Percentiles rank a stretch among this genome's conserved stretches.
These are phyloP conservation scores for Epinephelus coioides DNA, from an alignment of 2,797 vertebrate species.

Conservation along the genomic window DNA sequence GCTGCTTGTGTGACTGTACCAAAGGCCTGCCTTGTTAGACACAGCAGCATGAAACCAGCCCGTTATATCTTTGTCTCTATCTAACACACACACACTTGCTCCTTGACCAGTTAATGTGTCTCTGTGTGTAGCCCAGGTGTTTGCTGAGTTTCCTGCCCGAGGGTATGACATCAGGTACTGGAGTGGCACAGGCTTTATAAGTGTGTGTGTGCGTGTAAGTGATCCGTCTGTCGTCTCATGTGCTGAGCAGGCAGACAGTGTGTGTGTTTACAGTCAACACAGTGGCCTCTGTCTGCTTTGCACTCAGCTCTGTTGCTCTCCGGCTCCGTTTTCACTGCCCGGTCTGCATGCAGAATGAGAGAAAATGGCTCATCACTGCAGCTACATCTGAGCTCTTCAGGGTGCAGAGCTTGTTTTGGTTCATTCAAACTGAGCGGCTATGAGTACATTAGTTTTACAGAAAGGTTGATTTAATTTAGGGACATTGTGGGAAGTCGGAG, in stretches of 20 bases:
- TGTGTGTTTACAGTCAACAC: conserved; percentile 88
- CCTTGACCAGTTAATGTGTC: conserved; percentile 52
- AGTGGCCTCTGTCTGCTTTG: conserved; percentile 60
- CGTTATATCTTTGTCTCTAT: conserved; percentile 34
- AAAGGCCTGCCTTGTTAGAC: conserved; percentile 34
- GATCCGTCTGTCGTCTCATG: conserved; percentile 68
- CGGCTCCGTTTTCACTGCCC: conserved; percentile 54
- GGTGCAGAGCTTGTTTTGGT: neutral
- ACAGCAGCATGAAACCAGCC: conserved; percentile 38
- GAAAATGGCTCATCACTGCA: neutral
- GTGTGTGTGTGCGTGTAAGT: conserved; percentile 48
- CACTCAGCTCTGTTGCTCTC: conserved; percentile 49
- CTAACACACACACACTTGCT: conserved; percentile 25
- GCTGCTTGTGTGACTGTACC: conserved; percentile 18
- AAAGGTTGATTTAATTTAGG: neutral
- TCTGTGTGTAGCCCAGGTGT: conserved; percentile 70
- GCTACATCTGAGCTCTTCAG: neutral
- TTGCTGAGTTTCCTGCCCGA: conserved; percentile 60
- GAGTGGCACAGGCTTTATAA: conserved; percentile 27
- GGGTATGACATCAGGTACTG: conserved; percentile 70
- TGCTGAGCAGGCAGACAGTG: conserved; percentile 66
- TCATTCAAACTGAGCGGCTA: conserved; percentile 6
- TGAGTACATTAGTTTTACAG: neutral
- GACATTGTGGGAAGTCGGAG: too few relatives aligned
- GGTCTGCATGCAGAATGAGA: conserved; percentile 15